Base-by-base conservation (phyloP, 1,140 invertebrate species). In the Bombus confusus region DNA sequence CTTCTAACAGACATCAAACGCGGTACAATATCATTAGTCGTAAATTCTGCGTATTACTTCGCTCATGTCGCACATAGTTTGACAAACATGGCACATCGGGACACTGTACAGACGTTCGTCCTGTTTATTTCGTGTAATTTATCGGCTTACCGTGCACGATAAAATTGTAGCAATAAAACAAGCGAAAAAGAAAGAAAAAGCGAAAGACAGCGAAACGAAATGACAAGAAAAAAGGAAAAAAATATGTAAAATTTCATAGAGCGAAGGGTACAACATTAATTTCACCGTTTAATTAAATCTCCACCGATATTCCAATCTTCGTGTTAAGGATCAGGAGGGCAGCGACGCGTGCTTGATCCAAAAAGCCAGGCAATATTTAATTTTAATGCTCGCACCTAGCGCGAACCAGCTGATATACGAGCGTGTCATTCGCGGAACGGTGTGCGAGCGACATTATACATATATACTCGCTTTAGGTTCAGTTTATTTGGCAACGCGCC, bases 401-500 rank as follows among this genome's bases (percentile, higher is more conserved):
- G 31, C 41, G 28, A 34, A n/a, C 71, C 15, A 31, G 43, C 28
- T 89, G 88, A 89, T 89, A 89, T 89, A 89, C 80, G 88, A 64
- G 62, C 87, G 47, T 52, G 85, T 83, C 81, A 64, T 71, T 47
- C 52, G 72, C 13, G 37, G 78, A 31, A 39, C 41, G 57, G 41
- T 37, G 62, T 75, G 64, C 64, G 72, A 13, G 62, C 75, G 66
- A 69, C 75, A 75, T 86, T 80, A 86, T 74, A 77, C 59, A 62
- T 31, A 66, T 59, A 72, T 39, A 74, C 75, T 79, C 37, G 79
- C 66, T 13, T 80, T 75, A n/a, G 71, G 37, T 85, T 80, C 86
- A 80, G 88, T 89, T 91, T 86, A 93, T 91, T 91, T 90, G 91
- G 91, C 87, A 66, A 31, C 22, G 37, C 6, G 78, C 91, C 59